phyloP scores from a whole-genome alignment of 2,888 invertebrate species.

The Dermolepida albohirtum region DNA sequence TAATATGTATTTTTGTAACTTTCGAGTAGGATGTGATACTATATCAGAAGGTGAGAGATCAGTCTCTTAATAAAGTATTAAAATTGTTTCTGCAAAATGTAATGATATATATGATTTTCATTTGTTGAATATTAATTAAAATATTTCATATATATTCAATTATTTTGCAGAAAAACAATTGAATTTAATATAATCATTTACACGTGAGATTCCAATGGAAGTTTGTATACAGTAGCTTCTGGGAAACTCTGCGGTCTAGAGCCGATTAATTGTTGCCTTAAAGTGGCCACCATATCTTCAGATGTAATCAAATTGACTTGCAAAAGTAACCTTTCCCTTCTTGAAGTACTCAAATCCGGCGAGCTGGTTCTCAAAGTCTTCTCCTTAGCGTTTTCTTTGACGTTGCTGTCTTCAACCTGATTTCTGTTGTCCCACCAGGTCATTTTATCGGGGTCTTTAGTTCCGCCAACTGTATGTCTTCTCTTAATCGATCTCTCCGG shows the following conservation, averaged over 20 bases:
- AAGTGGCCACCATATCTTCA: constrained; percentile 66
- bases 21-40: too few species aligned
- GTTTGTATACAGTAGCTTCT: constrained; percentile 68
- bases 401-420: constrained; percentile 64
- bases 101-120: too few species aligned
- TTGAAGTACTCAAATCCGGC: constrained; percentile 69
- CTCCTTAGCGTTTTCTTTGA: constrained; percentile 63
- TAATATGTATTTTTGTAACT: too few species aligned
- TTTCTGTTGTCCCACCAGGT: constrained; percentile 70
- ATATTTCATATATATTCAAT: neutral
- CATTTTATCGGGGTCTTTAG: constrained; percentile 84
- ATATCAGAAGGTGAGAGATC: too few species aligned
- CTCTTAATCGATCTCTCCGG: constrained; percentile 87
- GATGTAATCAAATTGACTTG: constrained; percentile 68
- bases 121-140: too few species aligned
- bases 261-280: constrained; percentile 65
- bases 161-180: neutral
- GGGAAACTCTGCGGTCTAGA: constrained; percentile 68
- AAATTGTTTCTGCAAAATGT: too few species aligned
- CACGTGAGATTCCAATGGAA: constrained; percentile 72
- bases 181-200: constrained; percentile 54
- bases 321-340: constrained; percentile 65
- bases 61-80: too few species aligned
- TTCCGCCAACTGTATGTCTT: constrained; percentile 92
- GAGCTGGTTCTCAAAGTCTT: constrained; percentile 72